phyloP scores from a whole-genome alignment of 1,140 invertebrate genomes.

The Ips nitidus region DNA sequence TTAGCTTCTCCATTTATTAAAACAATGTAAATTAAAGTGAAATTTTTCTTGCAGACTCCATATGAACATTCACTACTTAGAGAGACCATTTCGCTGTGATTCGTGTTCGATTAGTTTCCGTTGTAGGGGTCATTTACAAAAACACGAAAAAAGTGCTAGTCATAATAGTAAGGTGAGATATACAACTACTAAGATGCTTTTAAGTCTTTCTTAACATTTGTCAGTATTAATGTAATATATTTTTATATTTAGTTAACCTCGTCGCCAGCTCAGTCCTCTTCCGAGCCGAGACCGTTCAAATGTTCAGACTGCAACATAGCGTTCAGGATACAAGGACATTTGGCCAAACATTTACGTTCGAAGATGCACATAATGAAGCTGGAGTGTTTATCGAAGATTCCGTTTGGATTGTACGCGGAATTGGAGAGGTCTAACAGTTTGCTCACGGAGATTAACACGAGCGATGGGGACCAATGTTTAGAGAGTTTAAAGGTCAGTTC shows the following conservation, averaged over 20 bases:
- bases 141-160: slow-evolving; percentile 85
- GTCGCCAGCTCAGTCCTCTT: slow-evolving; percentile 55
- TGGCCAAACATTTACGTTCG: slow-evolving; percentile 94
- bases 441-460: slow-evolving; percentile 90
- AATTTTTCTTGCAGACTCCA: slow-evolving; percentile 62
- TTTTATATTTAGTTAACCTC: slow-evolving; percentile 47
- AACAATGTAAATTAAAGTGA: neutral
- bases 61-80: slow-evolving; percentile 95
- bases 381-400: slow-evolving; percentile 89
- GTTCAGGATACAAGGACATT: slow-evolving; percentile 93
- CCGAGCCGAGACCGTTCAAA: slow-evolving; percentile 91
- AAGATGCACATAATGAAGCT: slow-evolving; percentile 97
- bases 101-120: slow-evolving; percentile 88
- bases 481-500: slow-evolving; percentile 73
- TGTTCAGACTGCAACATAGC: slow-evolving; percentile 95
- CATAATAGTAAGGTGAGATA: slow-evolving; percentile 83
- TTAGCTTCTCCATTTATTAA: too few relatives aligned
- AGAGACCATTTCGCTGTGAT: slow-evolving; percentile 88
- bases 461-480: slow-evolving; percentile 90
- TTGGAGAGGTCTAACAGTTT: slow-evolving; percentile 88
- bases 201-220: neutral
- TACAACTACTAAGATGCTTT: neutral
- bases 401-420: slow-evolving; percentile 94
- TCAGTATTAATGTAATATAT: neutral
- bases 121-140: slow-evolving; percentile 89